phyloP scores from a whole-genome alignment of 2,797 vertebrate genomes.

The Lepilemur septentrionalis region DNA sequence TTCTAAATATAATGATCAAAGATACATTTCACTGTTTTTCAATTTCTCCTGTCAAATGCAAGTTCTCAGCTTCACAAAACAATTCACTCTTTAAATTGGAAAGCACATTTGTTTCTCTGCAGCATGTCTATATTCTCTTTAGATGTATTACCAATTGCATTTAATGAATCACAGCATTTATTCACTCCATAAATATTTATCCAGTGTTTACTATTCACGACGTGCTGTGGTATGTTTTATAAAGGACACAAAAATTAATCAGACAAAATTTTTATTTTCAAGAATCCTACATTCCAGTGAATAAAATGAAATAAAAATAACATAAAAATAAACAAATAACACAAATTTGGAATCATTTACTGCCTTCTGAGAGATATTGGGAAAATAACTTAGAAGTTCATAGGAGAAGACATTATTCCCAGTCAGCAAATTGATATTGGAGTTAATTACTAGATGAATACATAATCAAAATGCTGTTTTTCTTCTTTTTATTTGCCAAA shows the following conservation, averaged over 20 bases:
- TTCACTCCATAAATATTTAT: background rate
- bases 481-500: background rate
- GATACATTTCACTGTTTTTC: background rate
- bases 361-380: background rate
- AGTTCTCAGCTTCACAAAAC: background rate
- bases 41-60: background rate
- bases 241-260: background rate
- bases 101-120: background rate
- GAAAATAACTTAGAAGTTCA: background rate
- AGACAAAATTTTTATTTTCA: background rate
- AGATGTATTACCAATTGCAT: background rate
- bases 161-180: background rate
- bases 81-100: background rate
- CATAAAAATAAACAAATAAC: background rate
- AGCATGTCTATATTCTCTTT: background rate
- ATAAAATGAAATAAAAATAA: background rate
- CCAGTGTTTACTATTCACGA: background rate
- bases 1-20: background rate
- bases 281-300: background rate
- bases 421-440: background rate
- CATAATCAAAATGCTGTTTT: background rate
- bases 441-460: background rate
- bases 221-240: background rate
- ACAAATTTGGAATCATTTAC: background rate
- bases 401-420: background rate